Base-by-base conservation (phyloP, 2,113 vertebrate genomes). In the Chrysemys picta region DNA sequence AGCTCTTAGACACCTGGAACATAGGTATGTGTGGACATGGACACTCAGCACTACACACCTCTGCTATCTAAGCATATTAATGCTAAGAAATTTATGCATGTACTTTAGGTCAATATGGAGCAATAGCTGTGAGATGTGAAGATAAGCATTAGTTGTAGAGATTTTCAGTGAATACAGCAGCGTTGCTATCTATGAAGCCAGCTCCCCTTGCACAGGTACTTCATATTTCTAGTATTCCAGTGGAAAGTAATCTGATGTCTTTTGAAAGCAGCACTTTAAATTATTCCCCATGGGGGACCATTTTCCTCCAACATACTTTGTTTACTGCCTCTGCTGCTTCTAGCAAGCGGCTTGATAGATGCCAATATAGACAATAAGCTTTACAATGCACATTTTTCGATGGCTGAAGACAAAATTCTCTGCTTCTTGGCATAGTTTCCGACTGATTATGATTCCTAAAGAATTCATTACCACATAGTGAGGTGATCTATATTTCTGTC, bases 231-330 rank as follows among this genome's bases (percentile, higher is more conserved):
- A 85, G 88, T 94, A 96, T 76, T 89, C 56, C 85, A 86, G 42
- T 47, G 53, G 72, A 95, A 96, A 93, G 57, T 85, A 87, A 96
- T 90, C 87, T 92, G 57, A 94, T 56, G 80, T 54, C 91, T 96
- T 94, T 75, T 91, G 92, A 97, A 98, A 94, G 92, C 93, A 95
- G 87, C 56, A 80, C 85, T 96, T 96, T 89, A 92, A 96, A 96
- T 96, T 88, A 91, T 91, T 95, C 91, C 93, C 94, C 62, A 80
- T 57, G 80, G 95, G 96, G 91, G n/a, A 92, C 65, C 59, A 95
- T 94, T 96, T 97, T 93, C 91, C 59, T 93, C 78, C 84, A 90
- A 29, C 6, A 25, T 27, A 38, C 79, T 97, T 96, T 97, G 94
- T 96, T 97, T 97, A 93, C 88, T 56, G 53, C 69, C 87, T 95